Evolutionary conservation across 1,140 invertebrate species (phyloP), one percentile per base, ranked within the genome.

Genomic region (Eupeodes corollae): DNA sequence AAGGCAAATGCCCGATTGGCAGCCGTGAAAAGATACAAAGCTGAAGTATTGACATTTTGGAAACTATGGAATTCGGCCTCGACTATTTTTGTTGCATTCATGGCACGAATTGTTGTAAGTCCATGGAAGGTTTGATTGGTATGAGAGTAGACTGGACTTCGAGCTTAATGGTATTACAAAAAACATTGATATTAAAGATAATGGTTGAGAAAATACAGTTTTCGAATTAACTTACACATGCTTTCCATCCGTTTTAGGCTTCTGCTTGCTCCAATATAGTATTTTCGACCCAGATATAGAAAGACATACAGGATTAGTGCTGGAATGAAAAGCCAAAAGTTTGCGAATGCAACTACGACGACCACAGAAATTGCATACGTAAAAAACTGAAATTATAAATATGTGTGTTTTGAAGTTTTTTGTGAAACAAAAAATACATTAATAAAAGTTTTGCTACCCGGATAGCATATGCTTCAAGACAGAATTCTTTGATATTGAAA

Each of bases 131-230:
- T 84, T 19, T 87, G 79, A 59, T 79, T 85, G 1, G 88, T 74
- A 55, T 92, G 87, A 32, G 88, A 88, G 55, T 90, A 88, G 2
- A 91, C 81, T 21, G 90, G 91, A 57, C 82, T 84, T 48, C 82
- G 74, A 42, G 79, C 83, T 85, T 57, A 12, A 46, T 33, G 30
- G 19, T 79, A 40, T 3, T 15, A 48, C 16, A 26, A 34, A 35
- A 16, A 14, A 34, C 2, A 19, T 14, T 38, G 9, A 9, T 6
- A 3, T 37, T 37, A 34, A 13, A 11, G 34, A 26, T 12, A 16
- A 41, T 41, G 11, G 10, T 40, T 40, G 6, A 10, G 14, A 10
- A 40, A 37, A 16, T 40, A 14, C 39, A 2, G 11, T 9, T 19
- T 38, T n/a, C n/a, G n/a, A n/a, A 11, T 26, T n/a, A 14, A 53